Evolutionary conservation across 2,797 vertebrate genomes (phyloP).

Genomic region (Pelobates cultripes): DNA sequence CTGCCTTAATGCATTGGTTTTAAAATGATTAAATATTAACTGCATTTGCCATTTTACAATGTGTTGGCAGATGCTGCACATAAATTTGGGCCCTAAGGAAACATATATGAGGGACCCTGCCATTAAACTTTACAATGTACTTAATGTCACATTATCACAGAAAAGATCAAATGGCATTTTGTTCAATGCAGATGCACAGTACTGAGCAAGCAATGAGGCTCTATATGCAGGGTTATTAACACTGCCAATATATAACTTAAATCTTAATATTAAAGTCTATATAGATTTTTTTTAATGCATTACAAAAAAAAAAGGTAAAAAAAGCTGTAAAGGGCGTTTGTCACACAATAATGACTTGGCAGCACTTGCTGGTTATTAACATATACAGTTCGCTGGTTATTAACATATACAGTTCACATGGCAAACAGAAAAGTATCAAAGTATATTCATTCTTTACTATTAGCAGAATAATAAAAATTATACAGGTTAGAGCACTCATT

Average conservation of each 20-base stretch:
- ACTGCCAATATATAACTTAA: not conserved
- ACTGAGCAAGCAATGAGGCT: not conserved
- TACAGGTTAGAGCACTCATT: no score
- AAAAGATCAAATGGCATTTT: not conserved
- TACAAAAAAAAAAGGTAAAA: no score
- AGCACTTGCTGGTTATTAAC: no score
- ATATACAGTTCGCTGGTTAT: no score
- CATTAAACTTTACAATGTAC: conserved; percentile 12
- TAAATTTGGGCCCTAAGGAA: conserved; percentile 32
- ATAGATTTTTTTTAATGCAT: no score
- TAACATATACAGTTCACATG: no score
- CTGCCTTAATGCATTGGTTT: conserved; percentile 53
- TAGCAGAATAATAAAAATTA: no score
- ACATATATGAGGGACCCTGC: not conserved
- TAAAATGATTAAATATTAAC: conserved; percentile 46
- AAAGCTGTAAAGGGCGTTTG: no score
- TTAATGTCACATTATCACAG: conserved; percentile 13
- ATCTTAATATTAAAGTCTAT: no score
- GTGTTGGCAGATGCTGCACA: conserved; percentile 31
- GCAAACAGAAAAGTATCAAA: no score
- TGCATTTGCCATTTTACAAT: conserved; percentile 45
- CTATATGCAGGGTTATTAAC: not conserved
- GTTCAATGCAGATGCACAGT: not conserved
- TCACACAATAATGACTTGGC: no score
- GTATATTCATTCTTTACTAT: no score